Base-by-base conservation (phyloP, 1,140 invertebrate species). In the Cryptotermes secundus region DNA sequence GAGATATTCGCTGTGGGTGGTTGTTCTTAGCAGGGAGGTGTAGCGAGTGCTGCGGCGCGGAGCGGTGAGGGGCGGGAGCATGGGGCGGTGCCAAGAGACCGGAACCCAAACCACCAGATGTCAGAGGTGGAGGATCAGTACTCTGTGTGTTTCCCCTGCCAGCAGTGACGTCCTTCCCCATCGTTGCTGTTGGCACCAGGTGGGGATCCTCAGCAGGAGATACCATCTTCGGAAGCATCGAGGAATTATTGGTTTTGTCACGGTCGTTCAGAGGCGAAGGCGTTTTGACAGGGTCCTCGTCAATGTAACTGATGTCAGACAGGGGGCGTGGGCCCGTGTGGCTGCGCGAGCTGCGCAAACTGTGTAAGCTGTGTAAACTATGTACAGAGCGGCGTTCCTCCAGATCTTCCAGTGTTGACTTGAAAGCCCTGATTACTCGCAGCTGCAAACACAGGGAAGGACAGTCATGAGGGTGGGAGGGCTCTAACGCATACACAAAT, bases 341-440 rank as follows among this genome's bases (percentile, higher is more conserved):
- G 91, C 94, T 95, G 90, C 95, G 93, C 90, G 94, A 96, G 91
- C 94, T 96, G 92, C 96, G 94, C 89, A 97, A 95, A 93, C 95
- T 97, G 93, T 97, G 97, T 91, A 98, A 96, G 91, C 96, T 97
- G 93, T 97, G 96, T 92, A 97, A 96, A 95, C 97, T 98, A 95
- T 98, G 97, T 90, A 98, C 95, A 91, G 97, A 98, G 91, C 97
- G 96, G 89, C 97, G 96, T 92, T 99, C 99, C 93, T 99, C 98
- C 92, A 99, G 93, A 93, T 99, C 99, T 95, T 99, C 99, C 93
- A 99, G 93, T 90, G 96, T 99, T 89, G 97, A 99, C 93, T 98
- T 99, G 97, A 99, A 99, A 90, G 98, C 99, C 93, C 98, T 96
- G 92, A 99, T 98, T 92, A 99, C 99, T 93, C 99, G 97, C 93